These are phyloP conservation scores for Unio pictorum DNA, from an alignment of 2,888 invertebrate genomes.

Conservation along the genomic window DNA sequence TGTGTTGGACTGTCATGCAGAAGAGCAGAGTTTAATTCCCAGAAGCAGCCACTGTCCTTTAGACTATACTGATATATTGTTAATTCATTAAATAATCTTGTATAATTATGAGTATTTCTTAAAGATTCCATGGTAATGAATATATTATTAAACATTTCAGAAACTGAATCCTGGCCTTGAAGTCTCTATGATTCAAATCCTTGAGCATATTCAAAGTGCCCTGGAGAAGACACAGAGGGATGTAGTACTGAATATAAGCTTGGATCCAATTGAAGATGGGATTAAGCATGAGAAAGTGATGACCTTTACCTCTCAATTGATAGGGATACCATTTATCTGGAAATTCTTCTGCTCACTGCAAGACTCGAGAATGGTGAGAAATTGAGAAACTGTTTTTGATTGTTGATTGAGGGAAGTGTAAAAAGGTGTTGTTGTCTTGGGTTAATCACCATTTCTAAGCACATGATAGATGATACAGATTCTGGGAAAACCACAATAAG, in stretches of 20 bases:
- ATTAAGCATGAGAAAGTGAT: slow-evolving; percentile 29
- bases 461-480: no score
- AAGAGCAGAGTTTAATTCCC: no score
- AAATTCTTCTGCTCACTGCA: slow-evolving; percentile 51
- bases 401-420: background rate
- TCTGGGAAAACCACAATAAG: no score
- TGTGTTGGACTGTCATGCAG: no score
- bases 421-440: no score
- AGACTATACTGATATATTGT: no score
- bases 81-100: no score
- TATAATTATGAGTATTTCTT: no score
- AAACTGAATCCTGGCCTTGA: slow-evolving; percentile 63
- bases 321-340: slow-evolving; percentile 62
- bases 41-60: no score
- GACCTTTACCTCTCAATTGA: slow-evolving; percentile 51
- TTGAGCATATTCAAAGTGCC: slow-evolving; percentile 57
- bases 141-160: slow-evolving; percentile 30
- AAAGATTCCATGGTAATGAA: no score
- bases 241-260: slow-evolving; percentile 23
- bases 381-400: background rate
- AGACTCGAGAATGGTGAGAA: slow-evolving; percentile 48
- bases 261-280: slow-evolving; percentile 1
- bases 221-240: slow-evolving; percentile 45
- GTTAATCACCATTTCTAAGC: no score
- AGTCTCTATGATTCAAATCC: slow-evolving; percentile 53